These are phyloP conservation scores for Malurus alboscapulatus DNA, from an alignment of 2,113 vertebrate species.

Conservation along the genomic window DNA sequence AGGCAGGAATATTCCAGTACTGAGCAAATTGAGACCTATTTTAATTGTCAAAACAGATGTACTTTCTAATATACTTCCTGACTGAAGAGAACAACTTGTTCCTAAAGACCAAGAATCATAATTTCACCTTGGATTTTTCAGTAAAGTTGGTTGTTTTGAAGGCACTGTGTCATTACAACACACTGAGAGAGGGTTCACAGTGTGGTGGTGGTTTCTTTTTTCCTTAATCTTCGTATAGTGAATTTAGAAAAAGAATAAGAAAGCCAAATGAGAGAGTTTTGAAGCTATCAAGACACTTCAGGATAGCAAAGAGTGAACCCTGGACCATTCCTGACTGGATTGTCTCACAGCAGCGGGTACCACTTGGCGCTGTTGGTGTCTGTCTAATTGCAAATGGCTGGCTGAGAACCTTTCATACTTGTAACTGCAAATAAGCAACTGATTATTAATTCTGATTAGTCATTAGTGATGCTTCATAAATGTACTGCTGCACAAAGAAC, in stretches of 20 bases:
- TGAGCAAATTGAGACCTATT: not conserved
- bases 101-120: not conserved
- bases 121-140: not conserved
- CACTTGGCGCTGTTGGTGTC: not conserved
- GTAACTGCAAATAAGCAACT: not conserved
- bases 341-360: not conserved
- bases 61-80: not conserved
- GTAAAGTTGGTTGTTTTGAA: not conserved
- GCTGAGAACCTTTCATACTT: not conserved
- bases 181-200: not conserved
- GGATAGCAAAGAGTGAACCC: not conserved
- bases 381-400: slow-evolving; percentile 13
- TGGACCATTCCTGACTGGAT: not conserved
- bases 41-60: not conserved
- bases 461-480: slow-evolving; percentile 18
- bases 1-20: not conserved
- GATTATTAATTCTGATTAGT: slow-evolving; percentile 51
- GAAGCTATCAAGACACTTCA: not conserved
- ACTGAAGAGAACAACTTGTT: not conserved
- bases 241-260: not conserved
- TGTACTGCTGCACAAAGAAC: not conserved
- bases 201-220: not conserved
- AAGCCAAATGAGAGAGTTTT: not conserved
- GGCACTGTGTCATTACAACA: not conserved
- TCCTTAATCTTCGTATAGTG: not conserved